phyloP scores from a whole-genome alignment of 92 coral and sea anemone genomes.

The Hydrozoanthus gracilis region DNA sequence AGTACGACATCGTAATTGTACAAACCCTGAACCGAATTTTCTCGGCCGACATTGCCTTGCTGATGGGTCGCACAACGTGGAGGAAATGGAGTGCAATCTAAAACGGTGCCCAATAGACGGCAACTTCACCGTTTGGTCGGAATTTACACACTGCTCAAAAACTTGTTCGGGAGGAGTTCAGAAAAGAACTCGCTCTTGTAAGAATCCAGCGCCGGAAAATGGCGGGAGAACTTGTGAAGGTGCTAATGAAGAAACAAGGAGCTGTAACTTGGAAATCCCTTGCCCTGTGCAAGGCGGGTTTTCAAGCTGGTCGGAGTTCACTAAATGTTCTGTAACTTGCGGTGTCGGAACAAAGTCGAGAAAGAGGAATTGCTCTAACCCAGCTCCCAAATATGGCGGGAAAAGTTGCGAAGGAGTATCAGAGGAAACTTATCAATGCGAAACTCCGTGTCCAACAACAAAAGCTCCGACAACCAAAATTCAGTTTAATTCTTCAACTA shows the following conservation, averaged over 20 bases:
- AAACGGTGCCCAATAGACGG: conserved; percentile 35
- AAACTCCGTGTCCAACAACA: conserved; percentile 33
- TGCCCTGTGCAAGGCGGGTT: conserved; percentile 35
- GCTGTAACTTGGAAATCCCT: conserved; percentile 22
- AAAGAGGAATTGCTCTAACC: conserved; percentile 27
- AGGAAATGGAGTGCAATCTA: background rate
- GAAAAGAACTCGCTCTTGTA: conserved; percentile 33
- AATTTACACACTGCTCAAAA: conserved; percentile 26
- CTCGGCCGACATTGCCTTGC: conserved; percentile 34
- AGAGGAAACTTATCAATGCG: conserved; percentile 31
- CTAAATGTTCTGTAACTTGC: conserved; percentile 35
- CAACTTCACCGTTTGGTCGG: conserved; percentile 30
- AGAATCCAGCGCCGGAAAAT: conserved; percentile 33
- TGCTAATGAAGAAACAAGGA: conserved; percentile 22
- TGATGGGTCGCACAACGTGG: conserved; percentile 30
- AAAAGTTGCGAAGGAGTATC: conserved; percentile 10
- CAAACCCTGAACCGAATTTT: conserved; percentile 37
- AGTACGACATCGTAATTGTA: conserved; percentile 33
- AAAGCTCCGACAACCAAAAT: background rate
- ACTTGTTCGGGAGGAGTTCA: conserved; percentile 42
- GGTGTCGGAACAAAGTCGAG: conserved; percentile 31
- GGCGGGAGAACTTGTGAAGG: conserved; percentile 38
- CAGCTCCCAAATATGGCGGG: conserved; percentile 36
- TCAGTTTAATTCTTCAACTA: too few relatives aligned
- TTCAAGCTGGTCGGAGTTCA: conserved; percentile 30